These are phyloP conservation scores for Serrognathus titanus DNA, from an alignment of 2,888 invertebrate species.

Conservation along the genomic window DNA sequence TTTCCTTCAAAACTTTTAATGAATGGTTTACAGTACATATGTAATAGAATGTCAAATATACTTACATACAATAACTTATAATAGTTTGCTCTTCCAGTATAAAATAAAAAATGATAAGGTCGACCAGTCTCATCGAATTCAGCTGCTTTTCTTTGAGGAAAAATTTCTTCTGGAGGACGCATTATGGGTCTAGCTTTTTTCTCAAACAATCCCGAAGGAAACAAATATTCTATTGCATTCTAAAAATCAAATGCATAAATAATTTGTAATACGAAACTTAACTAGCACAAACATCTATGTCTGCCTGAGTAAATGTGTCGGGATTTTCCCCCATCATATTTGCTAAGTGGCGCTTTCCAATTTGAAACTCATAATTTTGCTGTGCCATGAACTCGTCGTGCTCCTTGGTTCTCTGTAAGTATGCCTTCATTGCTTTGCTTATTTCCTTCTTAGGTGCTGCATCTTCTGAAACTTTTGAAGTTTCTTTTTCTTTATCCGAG, in stretches of 20 bases:
- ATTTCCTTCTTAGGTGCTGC: constrained; percentile 41
- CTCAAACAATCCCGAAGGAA: constrained; percentile 90
- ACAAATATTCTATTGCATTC: constrained; percentile 89
- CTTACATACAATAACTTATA: constrained; percentile 78
- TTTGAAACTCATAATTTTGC: constrained; percentile 76
- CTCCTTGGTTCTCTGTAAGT: constrained; percentile 75
- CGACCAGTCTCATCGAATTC: constrained; percentile 89
- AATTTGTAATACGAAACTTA: background rate
- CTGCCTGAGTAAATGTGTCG: constrained; percentile 81
- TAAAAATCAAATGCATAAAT: constrained; percentile 41
- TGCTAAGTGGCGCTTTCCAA: constrained; percentile 93
- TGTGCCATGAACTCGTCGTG: constrained; percentile 82
- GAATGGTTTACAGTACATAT: too few relatives aligned
- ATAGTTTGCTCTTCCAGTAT: constrained; percentile 84
- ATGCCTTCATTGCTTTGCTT: constrained; percentile 87
- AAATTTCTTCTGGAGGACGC: constrained; percentile 86
- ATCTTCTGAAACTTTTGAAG: constrained; percentile 3
- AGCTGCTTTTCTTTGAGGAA: constrained; percentile 78
- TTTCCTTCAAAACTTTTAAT: too few relatives aligned
- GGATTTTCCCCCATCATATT: constrained; percentile 98
- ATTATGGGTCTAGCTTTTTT: constrained; percentile 82
- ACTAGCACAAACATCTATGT: constrained; percentile 66
- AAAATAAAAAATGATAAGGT: constrained; percentile 89
- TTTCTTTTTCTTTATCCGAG: background rate
- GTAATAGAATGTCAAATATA: constrained; percentile 11